Conservation (phyloP, 1,140 invertebrate genomes). For the Oncopodura yosiiana region DNA sequence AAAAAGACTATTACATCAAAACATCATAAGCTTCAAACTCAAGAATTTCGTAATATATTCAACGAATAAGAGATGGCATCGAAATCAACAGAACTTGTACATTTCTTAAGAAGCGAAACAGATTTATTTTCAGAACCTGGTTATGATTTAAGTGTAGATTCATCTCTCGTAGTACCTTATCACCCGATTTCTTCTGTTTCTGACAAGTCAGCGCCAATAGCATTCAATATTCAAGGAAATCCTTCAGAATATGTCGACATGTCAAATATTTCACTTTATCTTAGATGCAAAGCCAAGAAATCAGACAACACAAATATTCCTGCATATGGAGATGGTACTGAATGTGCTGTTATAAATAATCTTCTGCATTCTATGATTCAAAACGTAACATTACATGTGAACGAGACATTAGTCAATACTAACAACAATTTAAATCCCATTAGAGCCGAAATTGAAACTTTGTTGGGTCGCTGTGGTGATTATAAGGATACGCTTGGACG, state of each 20-base stretch:
- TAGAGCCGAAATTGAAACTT: constrained; percentile 42
- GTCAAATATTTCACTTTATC: constrained; percentile 39
- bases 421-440: constrained; percentile 42
- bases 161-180: constrained; percentile 38
- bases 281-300: constrained; percentile 36
- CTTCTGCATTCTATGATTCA: constrained; percentile 41
- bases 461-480: constrained; percentile 38
- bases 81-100: constrained; percentile 33
- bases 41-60: no score
- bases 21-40: no score
- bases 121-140: constrained; percentile 42
- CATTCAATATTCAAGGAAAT: constrained; percentile 39
- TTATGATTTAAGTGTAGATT: constrained; percentile 42
- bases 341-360: constrained; percentile 38
- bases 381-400: constrained; percentile 41
- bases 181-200: constrained; percentile 40
- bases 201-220: constrained; percentile 38
- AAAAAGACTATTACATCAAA: no score
- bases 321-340: constrained; percentile 7
- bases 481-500: constrained; percentile 41
- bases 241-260: constrained; percentile 40
- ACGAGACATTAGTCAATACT: constrained; percentile 42
- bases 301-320: constrained; percentile 23
- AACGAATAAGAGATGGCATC: constrained; percentile 34
- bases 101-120: constrained; percentile 40